phyloP scores from a whole-genome alignment of 2,797 vertebrate species.

The Novumbra hubbsi region DNA sequence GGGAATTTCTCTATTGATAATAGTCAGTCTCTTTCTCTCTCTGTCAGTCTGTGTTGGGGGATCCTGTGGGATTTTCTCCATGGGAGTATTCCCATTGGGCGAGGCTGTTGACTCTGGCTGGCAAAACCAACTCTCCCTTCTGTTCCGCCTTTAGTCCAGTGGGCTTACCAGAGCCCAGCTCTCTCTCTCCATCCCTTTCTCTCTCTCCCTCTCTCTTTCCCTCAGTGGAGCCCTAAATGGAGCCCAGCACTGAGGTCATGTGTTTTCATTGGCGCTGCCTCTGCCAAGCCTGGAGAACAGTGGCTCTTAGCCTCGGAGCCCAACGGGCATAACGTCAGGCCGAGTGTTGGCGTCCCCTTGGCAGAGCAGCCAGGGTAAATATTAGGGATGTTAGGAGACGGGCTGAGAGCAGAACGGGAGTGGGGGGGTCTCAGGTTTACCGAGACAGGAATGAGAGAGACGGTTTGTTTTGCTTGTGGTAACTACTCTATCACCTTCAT shows the following conservation, averaged over 20 bases:
- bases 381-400: slow-evolving; percentile 54
- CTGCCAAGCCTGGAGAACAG: slow-evolving; percentile 52
- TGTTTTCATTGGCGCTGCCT: slow-evolving; percentile 70
- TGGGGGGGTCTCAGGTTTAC: background rate
- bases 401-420: slow-evolving; percentile 32
- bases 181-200: too few relatives aligned
- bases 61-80: slow-evolving; percentile 48
- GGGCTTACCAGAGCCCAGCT: background rate
- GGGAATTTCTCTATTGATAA: too few relatives aligned
- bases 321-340: slow-evolving; percentile 68
- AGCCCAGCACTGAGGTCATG: slow-evolving; percentile 69
- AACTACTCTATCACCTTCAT: slow-evolving; percentile 53
- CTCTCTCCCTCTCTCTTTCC: too few relatives aligned
- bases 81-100: slow-evolving; percentile 54
- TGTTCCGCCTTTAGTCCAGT: background rate
- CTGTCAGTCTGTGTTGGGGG: slow-evolving; percentile 2
- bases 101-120: slow-evolving; percentile 62
- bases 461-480: slow-evolving; percentile 38
- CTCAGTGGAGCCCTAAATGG: background rate
- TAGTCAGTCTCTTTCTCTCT: background rate
- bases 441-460: too few relatives aligned
- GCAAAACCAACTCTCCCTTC: slow-evolving; percentile 15
- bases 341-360: slow-evolving; percentile 32
- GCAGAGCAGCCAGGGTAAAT: slow-evolving; percentile 72
- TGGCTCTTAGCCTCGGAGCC: slow-evolving; percentile 39